Evolutionary conservation across 2,113 vertebrate species (phyloP).

Genomic region (Pterophyllum scalare): DNA sequence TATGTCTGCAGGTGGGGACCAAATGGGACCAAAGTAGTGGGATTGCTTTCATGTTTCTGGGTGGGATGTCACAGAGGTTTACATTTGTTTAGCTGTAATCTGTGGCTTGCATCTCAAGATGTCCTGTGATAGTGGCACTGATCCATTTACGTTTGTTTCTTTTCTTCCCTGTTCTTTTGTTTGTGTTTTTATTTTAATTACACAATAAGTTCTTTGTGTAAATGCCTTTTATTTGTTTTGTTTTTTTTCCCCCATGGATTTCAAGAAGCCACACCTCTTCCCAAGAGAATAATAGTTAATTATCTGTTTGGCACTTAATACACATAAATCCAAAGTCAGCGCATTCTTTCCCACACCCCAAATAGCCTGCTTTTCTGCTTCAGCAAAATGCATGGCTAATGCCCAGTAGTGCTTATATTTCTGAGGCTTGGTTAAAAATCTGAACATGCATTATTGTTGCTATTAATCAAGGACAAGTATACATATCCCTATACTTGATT

Average conservation of each 20-base stretch:
- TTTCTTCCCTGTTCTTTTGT: neutral
- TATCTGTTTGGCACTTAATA: neutral
- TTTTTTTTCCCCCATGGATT: too few relatives aligned
- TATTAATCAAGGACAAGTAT: slow-evolving; percentile 41
- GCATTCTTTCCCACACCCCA: slow-evolving; percentile 17
- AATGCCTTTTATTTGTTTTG: neutral
- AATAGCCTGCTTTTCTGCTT: slow-evolving; percentile 56
- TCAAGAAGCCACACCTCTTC: neutral
- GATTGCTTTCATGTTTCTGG: slow-evolving; percentile 23
- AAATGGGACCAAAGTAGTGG: slow-evolving; percentile 34
- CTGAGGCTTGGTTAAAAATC: slow-evolving; percentile 58
- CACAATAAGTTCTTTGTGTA: slow-evolving; percentile 10
- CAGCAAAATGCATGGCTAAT: slow-evolving; percentile 73
- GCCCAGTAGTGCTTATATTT: slow-evolving; percentile 51
- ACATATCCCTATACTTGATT: slow-evolving; percentile 36
- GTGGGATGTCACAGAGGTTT: slow-evolving; percentile 34
- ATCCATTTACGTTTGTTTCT: slow-evolving; percentile 20
- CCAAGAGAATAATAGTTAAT: neutral
- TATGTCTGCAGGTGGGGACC: slow-evolving; percentile 15
- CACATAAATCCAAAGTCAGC: slow-evolving; percentile 1
- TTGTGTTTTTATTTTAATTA: slow-evolving; percentile 3
- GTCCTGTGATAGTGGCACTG: slow-evolving; percentile 37
- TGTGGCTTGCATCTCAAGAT: slow-evolving; percentile 48
- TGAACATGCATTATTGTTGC: slow-evolving; percentile 36
- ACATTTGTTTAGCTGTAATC: slow-evolving; percentile 22